Conservation (phyloP, 2,888 invertebrate genomes). For the Coleophora deauratella region DNA sequence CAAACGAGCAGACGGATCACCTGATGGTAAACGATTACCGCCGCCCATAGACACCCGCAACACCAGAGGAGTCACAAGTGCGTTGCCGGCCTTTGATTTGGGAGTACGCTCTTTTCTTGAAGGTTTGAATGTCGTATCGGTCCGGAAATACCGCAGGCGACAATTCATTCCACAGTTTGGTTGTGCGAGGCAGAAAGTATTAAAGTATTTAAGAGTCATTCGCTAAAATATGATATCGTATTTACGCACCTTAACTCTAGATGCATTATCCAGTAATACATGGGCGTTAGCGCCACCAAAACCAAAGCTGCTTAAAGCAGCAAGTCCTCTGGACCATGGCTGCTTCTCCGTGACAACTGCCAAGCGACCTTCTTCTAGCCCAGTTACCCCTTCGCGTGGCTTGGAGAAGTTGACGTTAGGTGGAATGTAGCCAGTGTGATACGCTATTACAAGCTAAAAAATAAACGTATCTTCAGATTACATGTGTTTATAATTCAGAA, state of each 20-base stretch:
- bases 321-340: conserved; percentile 6
- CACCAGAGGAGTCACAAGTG: no score
- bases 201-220: background rate
- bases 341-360: conserved; percentile 11
- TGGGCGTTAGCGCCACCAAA: conserved; percentile 14
- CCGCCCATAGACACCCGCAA: no score
- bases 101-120: no score
- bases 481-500: background rate
- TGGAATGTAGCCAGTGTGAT: conserved; percentile 12
- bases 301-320: conserved; percentile 9
- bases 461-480: background rate
- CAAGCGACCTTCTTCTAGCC: conserved; percentile 7
- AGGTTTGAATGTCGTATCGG: no score
- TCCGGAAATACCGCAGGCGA: no score
- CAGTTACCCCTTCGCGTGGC: conserved; percentile 4
- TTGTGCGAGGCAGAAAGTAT: background rate
- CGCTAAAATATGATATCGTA: background rate
- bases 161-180: no score
- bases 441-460: conserved; percentile 10
- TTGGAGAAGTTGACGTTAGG: conserved; percentile 8
- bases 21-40: no score
- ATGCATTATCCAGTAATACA: conserved; percentile 5
- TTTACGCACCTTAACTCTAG: conserved; percentile 7
- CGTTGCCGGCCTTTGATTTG: no score
- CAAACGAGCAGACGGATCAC: no score